Percentiles rank a stretch among this genome's conserved stretches.
Conservation (phyloP, 2,888 invertebrate species). For the Ashinkailepas kermadecensis region DNA sequence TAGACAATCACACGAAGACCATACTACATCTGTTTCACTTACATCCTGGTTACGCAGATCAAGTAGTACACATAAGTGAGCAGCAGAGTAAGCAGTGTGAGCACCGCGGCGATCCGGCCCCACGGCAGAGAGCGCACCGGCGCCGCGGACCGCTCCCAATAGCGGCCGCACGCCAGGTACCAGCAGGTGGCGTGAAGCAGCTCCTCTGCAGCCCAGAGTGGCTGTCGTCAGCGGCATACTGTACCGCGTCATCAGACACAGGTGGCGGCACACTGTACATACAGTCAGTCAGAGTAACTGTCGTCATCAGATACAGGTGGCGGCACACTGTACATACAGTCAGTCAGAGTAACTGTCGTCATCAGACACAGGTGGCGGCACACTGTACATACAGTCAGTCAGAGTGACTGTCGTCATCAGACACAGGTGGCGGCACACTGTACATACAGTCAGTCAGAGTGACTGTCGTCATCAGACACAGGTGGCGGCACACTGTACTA, state of each 20-base stretch:
- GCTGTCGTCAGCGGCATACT: not conserved
- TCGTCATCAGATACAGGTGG: not conserved
- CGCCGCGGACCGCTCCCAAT: conserved; percentile 65
- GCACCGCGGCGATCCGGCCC: conserved; percentile 66
- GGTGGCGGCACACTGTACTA: too few relatives aligned
- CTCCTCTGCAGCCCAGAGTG: conserved; percentile 55
- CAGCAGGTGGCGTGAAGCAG: conserved; percentile 83
- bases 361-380: too few relatives aligned
- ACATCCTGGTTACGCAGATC: conserved; percentile 89
- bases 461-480: too few relatives aligned
- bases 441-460: too few relatives aligned
- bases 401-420: too few relatives aligned
- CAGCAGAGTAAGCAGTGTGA: conserved; percentile 70
- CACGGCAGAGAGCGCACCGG: conserved; percentile 70
- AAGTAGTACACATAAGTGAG: conserved; percentile 86
- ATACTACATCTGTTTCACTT: conserved; percentile 44
- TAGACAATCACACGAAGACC: too few relatives aligned
- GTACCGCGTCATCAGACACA: not conserved
- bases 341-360: too few relatives aligned
- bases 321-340: too few relatives aligned
- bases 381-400: too few relatives aligned
- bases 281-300: not conserved
- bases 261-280: not conserved
- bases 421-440: too few relatives aligned
- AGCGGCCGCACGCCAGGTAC: conserved; percentile 84